These are phyloP conservation scores for Amia ocellicauda DNA, from an alignment of 2,113 vertebrate genomes.

Conservation along the genomic window DNA sequence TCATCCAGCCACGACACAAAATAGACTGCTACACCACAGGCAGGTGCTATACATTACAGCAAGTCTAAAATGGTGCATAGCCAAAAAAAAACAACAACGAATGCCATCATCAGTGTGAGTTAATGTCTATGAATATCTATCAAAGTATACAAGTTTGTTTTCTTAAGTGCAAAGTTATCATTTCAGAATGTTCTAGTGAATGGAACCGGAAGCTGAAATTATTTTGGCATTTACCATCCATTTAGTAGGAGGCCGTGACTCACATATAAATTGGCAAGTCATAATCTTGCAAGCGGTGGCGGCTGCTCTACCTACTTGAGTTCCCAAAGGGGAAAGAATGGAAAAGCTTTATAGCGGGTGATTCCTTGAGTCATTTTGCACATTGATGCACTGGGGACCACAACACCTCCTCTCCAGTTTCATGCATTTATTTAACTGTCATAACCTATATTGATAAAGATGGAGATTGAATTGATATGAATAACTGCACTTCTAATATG, in stretches of 20 bases:
- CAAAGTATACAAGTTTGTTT: too few relatives aligned
- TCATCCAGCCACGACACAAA: too few relatives aligned
- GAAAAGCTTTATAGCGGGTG: neutral
- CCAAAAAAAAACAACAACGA: too few relatives aligned
- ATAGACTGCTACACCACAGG: too few relatives aligned
- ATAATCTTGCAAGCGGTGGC: neutral
- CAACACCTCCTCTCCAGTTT: neutral
- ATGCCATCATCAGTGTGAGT: too few relatives aligned
- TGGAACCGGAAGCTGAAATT: slow-evolving; percentile 11
- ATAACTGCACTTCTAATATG: slow-evolving; percentile 35
- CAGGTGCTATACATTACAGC: too few relatives aligned
- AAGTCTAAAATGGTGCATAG: too few relatives aligned
- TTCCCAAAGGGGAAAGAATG: slow-evolving; percentile 13
- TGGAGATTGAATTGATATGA: slow-evolving; percentile 35
- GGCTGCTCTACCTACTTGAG: neutral
- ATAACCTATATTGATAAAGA: slow-evolving; percentile 13
- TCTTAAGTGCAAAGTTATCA: too few relatives aligned
- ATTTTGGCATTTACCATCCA: slow-evolving; percentile 12
- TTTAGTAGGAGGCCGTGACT: slow-evolving; percentile 27
- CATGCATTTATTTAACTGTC: slow-evolving; percentile 18
- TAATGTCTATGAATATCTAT: too few relatives aligned
- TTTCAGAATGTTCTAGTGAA: slow-evolving; percentile 6
- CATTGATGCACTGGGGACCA: neutral
- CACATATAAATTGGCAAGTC: slow-evolving; percentile 20
- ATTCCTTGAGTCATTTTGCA: neutral